These are phyloP conservation scores for Galago senegalensis DNA, from an alignment of 2,797 vertebrate species.

Conservation along the genomic window DNA sequence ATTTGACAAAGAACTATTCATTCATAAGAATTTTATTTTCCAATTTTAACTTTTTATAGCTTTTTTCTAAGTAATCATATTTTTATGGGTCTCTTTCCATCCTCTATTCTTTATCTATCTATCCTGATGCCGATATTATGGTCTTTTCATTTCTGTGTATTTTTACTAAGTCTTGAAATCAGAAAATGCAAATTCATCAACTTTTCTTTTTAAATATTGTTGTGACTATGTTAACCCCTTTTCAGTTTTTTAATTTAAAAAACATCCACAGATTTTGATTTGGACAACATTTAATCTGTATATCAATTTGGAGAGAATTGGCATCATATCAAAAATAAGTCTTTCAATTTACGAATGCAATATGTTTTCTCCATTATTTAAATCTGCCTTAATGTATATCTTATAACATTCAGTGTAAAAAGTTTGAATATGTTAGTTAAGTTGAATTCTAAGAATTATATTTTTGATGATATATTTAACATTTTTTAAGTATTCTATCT, in stretches of 20 bases:
- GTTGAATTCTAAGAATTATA: neutral
- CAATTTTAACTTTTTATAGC: neutral
- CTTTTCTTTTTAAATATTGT: neutral
- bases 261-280: neutral
- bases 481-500: neutral
- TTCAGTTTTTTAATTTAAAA: neutral
- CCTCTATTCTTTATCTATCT: neutral
- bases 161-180: neutral
- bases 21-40: neutral
- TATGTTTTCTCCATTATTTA: neutral
- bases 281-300: neutral
- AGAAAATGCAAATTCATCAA: neutral
- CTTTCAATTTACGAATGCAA: neutral
- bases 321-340: too few relatives aligned
- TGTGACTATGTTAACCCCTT: neutral
- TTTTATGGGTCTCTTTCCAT: neutral
- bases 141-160: neutral
- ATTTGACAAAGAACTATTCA: neutral
- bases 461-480: neutral
- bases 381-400: neutral
- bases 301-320: too few relatives aligned
- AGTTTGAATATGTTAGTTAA: neutral
- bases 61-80: neutral
- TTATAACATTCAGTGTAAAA: neutral
- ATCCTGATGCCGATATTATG: neutral